A percentile compares a stretch with the other conserved stretches of the same genome.
phyloP scores from a whole-genome alignment of 2,888 invertebrate species.

The Rambutsinella grinnellia region DNA sequence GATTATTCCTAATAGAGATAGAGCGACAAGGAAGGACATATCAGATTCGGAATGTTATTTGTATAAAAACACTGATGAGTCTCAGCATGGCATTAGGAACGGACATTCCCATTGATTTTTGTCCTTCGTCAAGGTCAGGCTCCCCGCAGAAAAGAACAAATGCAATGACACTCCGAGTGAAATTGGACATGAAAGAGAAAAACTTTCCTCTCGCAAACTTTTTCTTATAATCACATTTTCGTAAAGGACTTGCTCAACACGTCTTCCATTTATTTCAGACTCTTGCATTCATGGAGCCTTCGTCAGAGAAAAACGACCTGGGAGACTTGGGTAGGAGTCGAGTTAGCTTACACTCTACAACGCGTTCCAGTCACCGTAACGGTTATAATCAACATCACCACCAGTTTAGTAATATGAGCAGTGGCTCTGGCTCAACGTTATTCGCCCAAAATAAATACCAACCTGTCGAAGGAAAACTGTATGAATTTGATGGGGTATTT shows the following conservation, averaged over 20 bases:
- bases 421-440: conserved; percentile 5
- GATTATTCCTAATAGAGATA: too few relatives aligned
- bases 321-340: conserved; percentile 50
- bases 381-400: conserved; percentile 4
- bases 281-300: conserved; percentile 59
- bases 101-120: conserved; percentile 38
- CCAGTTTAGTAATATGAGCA: conserved; percentile 2
- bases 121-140: conserved; percentile 41
- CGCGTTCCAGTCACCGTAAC: conserved; percentile 25
- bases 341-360: conserved; percentile 34
- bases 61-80: not conserved
- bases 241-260: not conserved
- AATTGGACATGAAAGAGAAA: not conserved
- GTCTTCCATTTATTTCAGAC: conserved; percentile 36
- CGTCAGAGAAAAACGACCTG: conserved; percentile 52
- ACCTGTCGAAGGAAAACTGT: conserved; percentile 73
- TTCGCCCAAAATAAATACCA: conserved; percentile 31
- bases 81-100: not conserved
- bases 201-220: not conserved
- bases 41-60: not conserved
- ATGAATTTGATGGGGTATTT: conserved; percentile 91
- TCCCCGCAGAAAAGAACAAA: not conserved
- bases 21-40: not conserved
- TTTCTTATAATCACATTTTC: not conserved
- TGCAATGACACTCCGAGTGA: not conserved